Conservation (phyloP, 2,797 vertebrate species). For the Ispidina lecontei region DNA sequence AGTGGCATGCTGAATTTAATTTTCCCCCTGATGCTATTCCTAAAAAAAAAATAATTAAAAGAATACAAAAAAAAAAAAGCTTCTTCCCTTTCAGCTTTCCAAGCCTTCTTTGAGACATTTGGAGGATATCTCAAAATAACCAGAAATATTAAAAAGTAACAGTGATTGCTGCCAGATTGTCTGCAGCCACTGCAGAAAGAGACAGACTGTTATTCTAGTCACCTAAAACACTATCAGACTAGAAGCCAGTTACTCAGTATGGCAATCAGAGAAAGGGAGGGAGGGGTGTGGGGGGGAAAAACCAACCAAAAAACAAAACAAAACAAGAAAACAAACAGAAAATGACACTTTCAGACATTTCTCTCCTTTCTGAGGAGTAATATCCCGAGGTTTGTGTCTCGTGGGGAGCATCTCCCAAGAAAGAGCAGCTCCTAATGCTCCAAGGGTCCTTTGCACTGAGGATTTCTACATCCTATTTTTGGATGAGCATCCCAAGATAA, state of each 20-base stretch:
- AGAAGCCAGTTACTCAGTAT: conserved; percentile 69
- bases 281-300: rapidly evolving
- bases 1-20: conserved; percentile 58
- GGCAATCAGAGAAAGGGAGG: background rate
- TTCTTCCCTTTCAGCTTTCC: conserved; percentile 53
- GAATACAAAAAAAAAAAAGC: background rate
- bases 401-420: background rate
- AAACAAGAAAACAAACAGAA: background rate
- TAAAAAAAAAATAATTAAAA: background rate
- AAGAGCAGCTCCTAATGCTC: background rate
- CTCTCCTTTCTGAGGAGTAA: background rate
- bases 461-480: background rate
- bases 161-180: conserved; percentile 73
- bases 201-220: conserved; percentile 69
- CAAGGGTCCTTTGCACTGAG: background rate
- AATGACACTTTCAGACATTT: background rate
- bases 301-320: no score
- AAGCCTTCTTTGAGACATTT: conserved; percentile 68
- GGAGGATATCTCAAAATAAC: conserved; percentile 74
- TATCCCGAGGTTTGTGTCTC: background rate
- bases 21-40: conserved; percentile 49
- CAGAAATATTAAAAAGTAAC: conserved; percentile 74
- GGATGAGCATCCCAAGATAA: background rate
- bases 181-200: conserved; percentile 68
- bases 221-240: conserved; percentile 65